phyloP scores from a whole-genome alignment of 2,797 vertebrate species.

The Scolopax bukidnonensis region DNA sequence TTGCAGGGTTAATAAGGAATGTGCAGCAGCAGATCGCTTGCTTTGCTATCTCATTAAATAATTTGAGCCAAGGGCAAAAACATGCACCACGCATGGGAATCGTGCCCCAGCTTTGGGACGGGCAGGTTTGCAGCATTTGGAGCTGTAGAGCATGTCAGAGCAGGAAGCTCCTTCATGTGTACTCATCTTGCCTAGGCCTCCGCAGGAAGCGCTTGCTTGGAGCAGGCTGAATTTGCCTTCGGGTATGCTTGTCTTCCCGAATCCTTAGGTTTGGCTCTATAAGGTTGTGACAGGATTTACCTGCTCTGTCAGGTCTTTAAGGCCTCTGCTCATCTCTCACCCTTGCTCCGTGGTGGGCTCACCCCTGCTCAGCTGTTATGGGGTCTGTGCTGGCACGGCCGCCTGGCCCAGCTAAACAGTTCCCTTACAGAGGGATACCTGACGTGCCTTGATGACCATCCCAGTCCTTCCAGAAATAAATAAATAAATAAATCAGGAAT shows the following conservation, averaged over 20 bases:
- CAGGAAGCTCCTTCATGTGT: background rate
- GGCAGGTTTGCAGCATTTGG: background rate
- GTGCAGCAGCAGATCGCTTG: background rate
- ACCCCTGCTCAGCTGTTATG: accelerated
- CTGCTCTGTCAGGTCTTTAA: background rate
- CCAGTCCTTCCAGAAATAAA: background rate
- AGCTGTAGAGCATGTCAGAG: background rate
- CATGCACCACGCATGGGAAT: background rate
- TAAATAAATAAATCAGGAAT: no score
- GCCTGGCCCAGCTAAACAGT: background rate
- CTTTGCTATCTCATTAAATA: slow-evolving; percentile 5
- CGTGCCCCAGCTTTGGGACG: background rate
- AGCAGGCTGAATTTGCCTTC: background rate
- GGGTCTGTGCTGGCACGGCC: background rate
- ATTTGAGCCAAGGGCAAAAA: background rate
- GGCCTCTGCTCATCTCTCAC: background rate
- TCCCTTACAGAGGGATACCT: background rate
- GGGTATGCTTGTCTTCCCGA: background rate
- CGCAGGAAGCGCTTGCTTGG: background rate
- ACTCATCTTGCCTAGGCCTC: background rate
- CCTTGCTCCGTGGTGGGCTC: accelerated
- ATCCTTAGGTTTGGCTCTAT: background rate
- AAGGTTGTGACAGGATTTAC: background rate
- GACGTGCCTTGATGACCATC: accelerated
- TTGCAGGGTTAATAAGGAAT: background rate